These are phyloP conservation scores for Lepidurus packardi DNA, from an alignment of 1,140 invertebrate genomes.

Conservation along the genomic window DNA sequence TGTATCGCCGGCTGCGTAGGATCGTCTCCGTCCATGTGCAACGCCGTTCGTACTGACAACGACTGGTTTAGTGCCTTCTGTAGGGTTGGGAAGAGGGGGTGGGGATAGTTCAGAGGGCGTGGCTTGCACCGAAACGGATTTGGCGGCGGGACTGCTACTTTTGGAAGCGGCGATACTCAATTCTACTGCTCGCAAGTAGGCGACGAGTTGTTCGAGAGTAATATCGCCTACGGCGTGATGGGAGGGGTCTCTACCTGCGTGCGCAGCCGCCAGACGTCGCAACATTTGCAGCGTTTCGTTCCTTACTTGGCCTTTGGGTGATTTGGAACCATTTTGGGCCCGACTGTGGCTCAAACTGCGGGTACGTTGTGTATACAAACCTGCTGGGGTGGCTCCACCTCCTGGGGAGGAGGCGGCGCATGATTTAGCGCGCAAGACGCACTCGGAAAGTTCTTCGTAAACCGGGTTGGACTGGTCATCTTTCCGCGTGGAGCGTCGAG, in stretches of 20 bases:
- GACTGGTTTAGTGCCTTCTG: not conserved
- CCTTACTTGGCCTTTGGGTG: not conserved
- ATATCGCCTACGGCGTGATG: not conserved
- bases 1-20: not conserved
- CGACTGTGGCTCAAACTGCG: conserved; percentile 6
- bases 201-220: not conserved
- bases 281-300: conserved; percentile 5
- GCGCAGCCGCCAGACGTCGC: not conserved
- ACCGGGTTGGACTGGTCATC: not conserved
- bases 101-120: not conserved
- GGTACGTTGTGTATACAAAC: not conserved
- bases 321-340: not conserved
- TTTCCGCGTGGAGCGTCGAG: not conserved
- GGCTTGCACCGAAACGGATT: conserved; percentile 2
- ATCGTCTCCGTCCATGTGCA: not conserved
- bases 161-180: not conserved
- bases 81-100: not conserved
- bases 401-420: not conserved
- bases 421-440: not conserved
- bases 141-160: not conserved
- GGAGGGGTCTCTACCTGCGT: not conserved
- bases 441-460: conserved; percentile 10
- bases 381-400: not conserved
- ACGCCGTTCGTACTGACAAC: not conserved
- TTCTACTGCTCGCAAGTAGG: not conserved